Conservation (phyloP, 2,888 invertebrate species). For the Pterostichus niger region DNA sequence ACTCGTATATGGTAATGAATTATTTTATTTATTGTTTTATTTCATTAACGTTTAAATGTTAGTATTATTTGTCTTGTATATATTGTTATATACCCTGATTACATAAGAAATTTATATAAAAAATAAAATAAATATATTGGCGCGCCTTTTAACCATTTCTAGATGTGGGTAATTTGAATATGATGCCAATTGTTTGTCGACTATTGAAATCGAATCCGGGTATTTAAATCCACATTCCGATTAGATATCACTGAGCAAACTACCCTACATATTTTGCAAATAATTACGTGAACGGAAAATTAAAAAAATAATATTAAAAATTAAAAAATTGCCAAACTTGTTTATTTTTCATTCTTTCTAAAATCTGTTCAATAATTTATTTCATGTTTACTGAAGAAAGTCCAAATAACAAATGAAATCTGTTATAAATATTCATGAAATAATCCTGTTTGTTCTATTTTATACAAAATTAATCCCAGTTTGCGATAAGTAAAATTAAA, state of each 20-base stretch:
- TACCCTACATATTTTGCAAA: too few species aligned
- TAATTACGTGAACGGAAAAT: too few species aligned
- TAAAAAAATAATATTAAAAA: too few species aligned
- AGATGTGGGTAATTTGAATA: background rate
- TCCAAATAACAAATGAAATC: background rate
- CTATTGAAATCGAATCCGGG: background rate
- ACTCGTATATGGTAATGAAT: constrained; percentile 22
- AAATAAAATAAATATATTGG: too few species aligned
- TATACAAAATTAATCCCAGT: constrained; percentile 22
- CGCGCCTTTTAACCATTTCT: too few species aligned
- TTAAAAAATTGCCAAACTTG: too few species aligned
- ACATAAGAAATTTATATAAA: too few species aligned
- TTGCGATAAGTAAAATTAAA: constrained; percentile 21
- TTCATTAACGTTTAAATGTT: background rate
- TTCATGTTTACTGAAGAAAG: constrained; percentile 18
- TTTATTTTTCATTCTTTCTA: background rate
- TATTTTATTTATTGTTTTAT: constrained; percentile 12
- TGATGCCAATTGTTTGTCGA: background rate
- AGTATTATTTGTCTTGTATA: too few species aligned
- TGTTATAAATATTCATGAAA: constrained; percentile 35
- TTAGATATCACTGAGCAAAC: too few species aligned
- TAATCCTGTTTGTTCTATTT: constrained; percentile 6
- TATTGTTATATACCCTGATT: too few species aligned
- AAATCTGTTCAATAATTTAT: constrained; percentile 20
- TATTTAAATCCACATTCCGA: too few species aligned